Evolutionary conservation across 2,113 vertebrate genomes (phyloP).

Genomic region (Boulengeromyrus knoepffleri): DNA sequence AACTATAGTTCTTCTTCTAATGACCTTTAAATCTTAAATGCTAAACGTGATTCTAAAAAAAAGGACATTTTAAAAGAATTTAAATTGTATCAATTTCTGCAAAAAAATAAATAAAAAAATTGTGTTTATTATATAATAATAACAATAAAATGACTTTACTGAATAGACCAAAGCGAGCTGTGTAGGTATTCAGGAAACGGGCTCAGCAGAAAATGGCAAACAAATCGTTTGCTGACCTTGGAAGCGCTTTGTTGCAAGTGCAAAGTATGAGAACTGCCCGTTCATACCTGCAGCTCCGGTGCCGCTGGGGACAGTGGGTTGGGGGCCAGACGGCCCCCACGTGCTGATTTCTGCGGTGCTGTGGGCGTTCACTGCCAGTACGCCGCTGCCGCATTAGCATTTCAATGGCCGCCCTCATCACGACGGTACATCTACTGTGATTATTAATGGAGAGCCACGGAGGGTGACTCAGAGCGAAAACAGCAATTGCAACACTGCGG

Average conservation of each 20-base stretch:
- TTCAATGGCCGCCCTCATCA: slow-evolving; percentile 1
- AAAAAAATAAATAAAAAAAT: too few species aligned
- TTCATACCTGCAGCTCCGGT: neutral
- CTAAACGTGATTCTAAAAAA: neutral
- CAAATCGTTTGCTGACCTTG: neutral
- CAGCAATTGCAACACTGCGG: neutral
- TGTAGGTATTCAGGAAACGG: neutral
- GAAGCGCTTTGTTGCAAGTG: neutral
- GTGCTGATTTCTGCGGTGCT: neutral
- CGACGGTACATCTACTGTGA: neutral
- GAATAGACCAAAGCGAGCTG: neutral
- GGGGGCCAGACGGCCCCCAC: neutral
- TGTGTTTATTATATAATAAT: neutral
- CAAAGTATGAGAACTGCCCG: neutral
- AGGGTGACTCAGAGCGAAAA: neutral
- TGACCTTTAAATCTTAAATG: neutral
- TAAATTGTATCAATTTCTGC: neutral
- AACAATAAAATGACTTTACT: neutral
- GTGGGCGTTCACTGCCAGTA: neutral
- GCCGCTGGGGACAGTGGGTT: neutral
- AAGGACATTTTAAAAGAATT: neutral
- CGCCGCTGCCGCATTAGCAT: neutral
- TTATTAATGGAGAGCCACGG: slow-evolving; percentile 3
- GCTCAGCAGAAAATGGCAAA: neutral
- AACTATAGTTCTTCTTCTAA: neutral